Percentiles rank a stretch among this genome's conserved stretches.
Conservation (phyloP, 2,888 invertebrate species). For the Listrodromus nycthemerus region DNA sequence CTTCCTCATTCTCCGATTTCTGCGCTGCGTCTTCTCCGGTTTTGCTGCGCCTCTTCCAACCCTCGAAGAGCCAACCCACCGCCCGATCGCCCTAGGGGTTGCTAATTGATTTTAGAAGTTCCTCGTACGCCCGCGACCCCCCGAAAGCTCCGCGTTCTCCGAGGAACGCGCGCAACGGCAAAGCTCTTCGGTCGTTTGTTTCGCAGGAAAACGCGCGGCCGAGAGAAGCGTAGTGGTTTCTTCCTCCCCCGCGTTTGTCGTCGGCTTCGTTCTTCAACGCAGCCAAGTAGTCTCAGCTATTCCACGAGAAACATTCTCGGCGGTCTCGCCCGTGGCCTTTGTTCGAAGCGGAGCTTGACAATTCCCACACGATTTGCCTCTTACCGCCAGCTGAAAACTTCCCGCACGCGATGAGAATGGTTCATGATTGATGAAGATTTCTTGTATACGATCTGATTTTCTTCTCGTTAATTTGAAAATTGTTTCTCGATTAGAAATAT, state of each 20-base stretch:
- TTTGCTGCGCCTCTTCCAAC: constrained; percentile 30
- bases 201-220: constrained; percentile 59
- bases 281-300: constrained; percentile 74
- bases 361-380: constrained; percentile 53
- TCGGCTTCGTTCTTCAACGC: constrained; percentile 49
- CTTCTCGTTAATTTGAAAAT: too few species aligned
- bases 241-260: constrained; percentile 49
- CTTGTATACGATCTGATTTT: too few species aligned
- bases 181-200: constrained; percentile 58
- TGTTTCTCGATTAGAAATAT: too few species aligned
- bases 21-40: constrained; percentile 18
- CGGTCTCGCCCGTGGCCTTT: constrained; percentile 52
- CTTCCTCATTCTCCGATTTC: constrained; percentile 47
- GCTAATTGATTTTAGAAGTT: constrained; percentile 84
- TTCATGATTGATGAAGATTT: too few species aligned
- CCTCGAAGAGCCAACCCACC: constrained; percentile 72
- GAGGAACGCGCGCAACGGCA: constrained; percentile 22
- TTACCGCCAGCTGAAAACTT: constrained; percentile 2
- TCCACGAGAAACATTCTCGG: constrained; percentile 70
- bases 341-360: constrained; percentile 61
- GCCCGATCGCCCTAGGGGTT: constrained; percentile 76
- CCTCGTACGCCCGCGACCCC: constrained; percentile 64
- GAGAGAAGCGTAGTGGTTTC: constrained; percentile 31
- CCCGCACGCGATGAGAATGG: not conserved
- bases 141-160: constrained; percentile 42